These are phyloP conservation scores for Epizoanthus stellaris DNA, from an alignment of 92 coral and sea anemone species.

Conservation along the genomic window DNA sequence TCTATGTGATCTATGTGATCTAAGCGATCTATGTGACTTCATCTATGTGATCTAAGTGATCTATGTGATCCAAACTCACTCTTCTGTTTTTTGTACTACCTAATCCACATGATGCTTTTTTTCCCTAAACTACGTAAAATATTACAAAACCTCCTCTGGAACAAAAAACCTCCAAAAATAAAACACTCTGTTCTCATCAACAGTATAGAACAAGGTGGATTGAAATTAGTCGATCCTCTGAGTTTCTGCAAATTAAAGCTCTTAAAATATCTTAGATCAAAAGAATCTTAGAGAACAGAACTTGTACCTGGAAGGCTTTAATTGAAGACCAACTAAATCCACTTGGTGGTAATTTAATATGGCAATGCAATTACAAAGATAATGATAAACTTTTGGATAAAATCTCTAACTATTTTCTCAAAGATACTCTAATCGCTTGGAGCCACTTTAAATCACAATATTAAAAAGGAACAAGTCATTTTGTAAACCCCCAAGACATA, in stretches of 20 bases:
- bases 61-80: too few species aligned
- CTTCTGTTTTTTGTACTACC: not conserved
- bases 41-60: too few species aligned
- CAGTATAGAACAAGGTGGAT: slow-evolving; percentile 1
- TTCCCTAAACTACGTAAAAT: too few species aligned
- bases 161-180: not conserved
- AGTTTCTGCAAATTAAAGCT: slow-evolving; percentile 6
- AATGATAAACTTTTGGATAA: not conserved
- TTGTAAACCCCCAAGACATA: too few species aligned
- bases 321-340: slow-evolving; percentile 1
- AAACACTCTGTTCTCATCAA: not conserved
- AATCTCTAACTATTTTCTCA: not conserved
- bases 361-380: not conserved
- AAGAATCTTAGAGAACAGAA: not conserved
- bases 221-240: not conserved
- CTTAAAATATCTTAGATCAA: slow-evolving; percentile 9
- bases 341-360: not conserved
- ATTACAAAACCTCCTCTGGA: not conserved
- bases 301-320: not conserved
- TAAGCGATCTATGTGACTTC: too few species aligned
- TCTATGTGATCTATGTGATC: too few species aligned
- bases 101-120: not conserved
- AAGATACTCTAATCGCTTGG: not conserved
- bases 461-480: not conserved
- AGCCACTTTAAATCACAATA: not conserved